Base-by-base conservation (phyloP, 2,113 vertebrate species). In the Nycticorax nycticorax region DNA sequence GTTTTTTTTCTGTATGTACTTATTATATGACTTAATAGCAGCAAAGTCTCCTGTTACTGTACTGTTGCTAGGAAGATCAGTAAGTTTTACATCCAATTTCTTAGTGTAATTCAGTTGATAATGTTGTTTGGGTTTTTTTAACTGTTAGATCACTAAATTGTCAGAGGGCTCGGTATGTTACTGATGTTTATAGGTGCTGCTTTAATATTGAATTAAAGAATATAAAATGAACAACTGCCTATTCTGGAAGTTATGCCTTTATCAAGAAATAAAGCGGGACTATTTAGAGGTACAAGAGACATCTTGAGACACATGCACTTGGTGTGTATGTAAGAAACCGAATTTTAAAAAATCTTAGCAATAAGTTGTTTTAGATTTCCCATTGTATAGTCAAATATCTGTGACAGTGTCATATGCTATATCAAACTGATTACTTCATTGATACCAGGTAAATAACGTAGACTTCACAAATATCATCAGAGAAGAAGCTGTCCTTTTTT, bases 381-480 rank as follows among this genome's bases (percentile, higher is more conserved):
- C 21, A 0, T 56, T 76, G 8, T 75, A 4, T 57, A 50, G 13
- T 77, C 59, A 50, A 62, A 47, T 77, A 3, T 87, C 35, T 60
- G 24, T 81, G 78, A 48, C 14, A 32, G n/a, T 60, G 23, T 55
- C 3, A 2, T 60, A 41, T 53, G 30, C 50, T 90, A 13, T 89
- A 66, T 92, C 73, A 83, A 89, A 84, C 80, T 56, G 33, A 45
- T 94, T 84, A 28, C 41, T 94, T 85, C 50, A 32, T 94, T 89
- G 43, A 79, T 91, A 68, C 68, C 87, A 99, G 99, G 99, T 99
- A 97, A 99, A 99, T 96, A 99, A 99, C 26, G 99, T 99, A 73
- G 99, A 99, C 97, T 99, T 99, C 98, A 99, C 99, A 57, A 99
- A 99, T 96, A 99, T 99, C 94, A 99, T 99, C 94, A 98, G 99